Percentiles rank a stretch among this genome's conserved stretches.
Conservation (phyloP, 2,113 vertebrate species). For the Psilopsiagon aymara region DNA sequence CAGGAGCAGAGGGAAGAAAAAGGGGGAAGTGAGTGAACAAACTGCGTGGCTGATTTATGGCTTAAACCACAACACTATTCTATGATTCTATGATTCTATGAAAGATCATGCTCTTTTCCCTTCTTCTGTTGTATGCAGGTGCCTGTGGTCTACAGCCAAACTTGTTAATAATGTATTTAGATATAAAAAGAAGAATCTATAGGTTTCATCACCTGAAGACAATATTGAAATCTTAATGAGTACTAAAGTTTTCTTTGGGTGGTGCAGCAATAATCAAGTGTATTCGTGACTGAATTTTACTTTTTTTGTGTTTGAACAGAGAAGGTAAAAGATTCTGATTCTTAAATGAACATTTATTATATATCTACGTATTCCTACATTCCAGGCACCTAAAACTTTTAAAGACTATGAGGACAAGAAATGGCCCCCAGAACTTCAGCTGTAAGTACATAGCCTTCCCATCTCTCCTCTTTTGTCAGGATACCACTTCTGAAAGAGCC, state of each 20-base stretch:
- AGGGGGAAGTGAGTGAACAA: too few relatives aligned
- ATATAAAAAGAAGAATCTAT: conserved; percentile 14
- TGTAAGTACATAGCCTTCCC: neutral
- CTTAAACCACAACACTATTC: too few relatives aligned
- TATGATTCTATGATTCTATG: neutral
- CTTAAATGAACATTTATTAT: conserved; percentile 58
- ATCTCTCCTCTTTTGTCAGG: neutral
- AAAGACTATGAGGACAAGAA: conserved; percentile 10
- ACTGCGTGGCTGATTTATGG: too few relatives aligned
- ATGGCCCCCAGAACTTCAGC: neutral
- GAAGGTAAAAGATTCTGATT: conserved; percentile 13
- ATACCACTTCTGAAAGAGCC: neutral
- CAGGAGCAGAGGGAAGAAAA: too few relatives aligned
- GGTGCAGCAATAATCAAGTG: conserved; percentile 51
- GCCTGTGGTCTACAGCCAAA: conserved; percentile 17
- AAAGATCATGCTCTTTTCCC: conserved; percentile 35
- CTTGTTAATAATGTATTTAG: conserved; percentile 18
- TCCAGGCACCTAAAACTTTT: neutral
- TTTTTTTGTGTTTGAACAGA: conserved; percentile 29
- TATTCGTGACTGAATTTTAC: conserved; percentile 65
- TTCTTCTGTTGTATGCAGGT: conserved; percentile 3
- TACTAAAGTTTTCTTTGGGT: conserved; percentile 50
- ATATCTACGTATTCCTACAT: neutral
- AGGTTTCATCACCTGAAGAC: conserved; percentile 30
- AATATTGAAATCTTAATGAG: conserved; percentile 59